Base-by-base conservation (phyloP, 2,888 invertebrate species). In the Tromatobia lineatoria region DNA sequence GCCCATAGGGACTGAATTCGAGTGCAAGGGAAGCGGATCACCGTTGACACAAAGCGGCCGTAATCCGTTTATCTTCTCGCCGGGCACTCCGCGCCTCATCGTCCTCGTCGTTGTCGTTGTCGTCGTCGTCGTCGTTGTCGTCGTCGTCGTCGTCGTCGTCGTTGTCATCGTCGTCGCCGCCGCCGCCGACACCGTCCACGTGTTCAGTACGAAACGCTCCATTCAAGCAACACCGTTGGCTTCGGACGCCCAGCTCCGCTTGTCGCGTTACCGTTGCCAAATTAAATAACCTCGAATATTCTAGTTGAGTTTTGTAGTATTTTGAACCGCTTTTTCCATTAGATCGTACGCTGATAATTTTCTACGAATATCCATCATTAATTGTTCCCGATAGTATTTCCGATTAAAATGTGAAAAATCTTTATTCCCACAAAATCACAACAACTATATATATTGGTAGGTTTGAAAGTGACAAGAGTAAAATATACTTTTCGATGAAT, bases 21-120 rank as follows among this genome's bases (percentile, higher is more conserved):
- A 90, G 88, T 90, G 91, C 91, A 91, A 89, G 91, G 89, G 91
- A 93, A 92, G 91, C 88, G 92, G 92, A 93, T 93, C 91, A 91
- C 83, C 92, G 92, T 91, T 93, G 93, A 93, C 93, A 94, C 93
- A 93, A 93, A 94, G 93, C 93, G 91, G 86, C 93, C 93, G 92
- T 94, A 93, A 94, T 93, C 93, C 93, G 93, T 94, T 94, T 94
- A 93, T 94, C 93, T 93, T 90, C 92, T 91, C 91, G 90, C 89
- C 89, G 91, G 90, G 90, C 91, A 90, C 90, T 91, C 87, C 88
- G 89, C 89, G 87, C 87, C 85, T 82, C 86, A 78, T 70, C 85
- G 84, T 87, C 87, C 83, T 54, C 78, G 20, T 15, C 81, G 61
- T 42, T 80, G 70, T 23, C 78, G 57, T n/a, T 71, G 76, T 13